Base-by-base conservation (phyloP, 2,888 invertebrate genomes). In the Drosophila austrosaltans region DNA sequence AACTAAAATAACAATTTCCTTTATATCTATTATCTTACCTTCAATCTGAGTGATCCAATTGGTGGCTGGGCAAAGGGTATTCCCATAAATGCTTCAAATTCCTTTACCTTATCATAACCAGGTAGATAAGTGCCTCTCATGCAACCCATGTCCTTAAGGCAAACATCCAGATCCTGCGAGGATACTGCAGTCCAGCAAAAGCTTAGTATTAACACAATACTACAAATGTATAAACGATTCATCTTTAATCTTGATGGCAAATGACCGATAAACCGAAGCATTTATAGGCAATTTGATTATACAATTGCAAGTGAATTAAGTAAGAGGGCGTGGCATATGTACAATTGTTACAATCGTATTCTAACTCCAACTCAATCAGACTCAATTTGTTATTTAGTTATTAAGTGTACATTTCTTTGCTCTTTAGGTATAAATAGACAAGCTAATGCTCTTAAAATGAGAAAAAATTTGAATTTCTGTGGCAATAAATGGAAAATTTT, bases 41-140 rank as follows among this genome's bases (percentile, higher is more conserved):
- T 76, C 65, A 92, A 89, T 59, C 92, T 75, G 2, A 92, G 70
- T 6, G 85, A 68, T 1, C 87, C 90, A 7, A 91, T 63, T 0
- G 92, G 92, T n/a, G 92, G 91, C 70, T 87, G 72, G 1, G 91
- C 92, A 75, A 75, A 92, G 2, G 92, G 92, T 16, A 92, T 87
- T 25, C 92, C 92, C 72, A 92, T 66, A 63, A 92, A 92, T n/a
- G 88, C 92, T 59, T 92, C 91, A 74, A 87, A 92, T 0, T 78
- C 67, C 3, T 78, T 76, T n/a, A 36, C 77, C n/a, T 78, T 78
- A 20, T 79, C 76, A 68, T 77, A 89, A 8, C 90, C 91, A 8
- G 86, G 79, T 86, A 84, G 83, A 3, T 74, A 53, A 0, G 61
- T 84, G 2, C 92, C 91, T 39, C 74, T 67, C 8, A 92, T n/a